phyloP scores from a whole-genome alignment of 2,797 vertebrate species.

The Australoheros facetus region DNA sequence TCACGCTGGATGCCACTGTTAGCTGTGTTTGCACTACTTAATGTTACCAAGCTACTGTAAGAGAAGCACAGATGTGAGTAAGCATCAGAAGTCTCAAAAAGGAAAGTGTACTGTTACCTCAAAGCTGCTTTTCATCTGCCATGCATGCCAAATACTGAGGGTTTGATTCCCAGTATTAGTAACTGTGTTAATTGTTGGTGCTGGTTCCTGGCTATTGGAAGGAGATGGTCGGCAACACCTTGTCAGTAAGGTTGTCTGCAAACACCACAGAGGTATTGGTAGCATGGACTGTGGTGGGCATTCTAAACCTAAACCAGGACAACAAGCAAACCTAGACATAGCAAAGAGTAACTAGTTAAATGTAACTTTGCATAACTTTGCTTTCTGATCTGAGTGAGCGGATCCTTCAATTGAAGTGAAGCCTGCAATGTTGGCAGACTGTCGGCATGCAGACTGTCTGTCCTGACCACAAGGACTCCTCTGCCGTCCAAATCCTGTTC shows the following conservation, averaged over 20 bases:
- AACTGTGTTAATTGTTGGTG: too few species aligned
- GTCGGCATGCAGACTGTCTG: conserved; percentile 25
- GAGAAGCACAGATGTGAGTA: background rate
- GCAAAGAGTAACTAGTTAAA: background rate
- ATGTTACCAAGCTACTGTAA: background rate
- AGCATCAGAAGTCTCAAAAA: background rate
- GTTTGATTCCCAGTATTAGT: too few species aligned
- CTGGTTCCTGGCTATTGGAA: background rate
- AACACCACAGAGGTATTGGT: background rate
- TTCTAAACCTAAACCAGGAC: background rate
- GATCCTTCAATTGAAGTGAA: conserved; percentile 13
- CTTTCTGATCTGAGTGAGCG: conserved; percentile 8
- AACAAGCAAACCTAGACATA: too few species aligned
- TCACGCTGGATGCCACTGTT: background rate
- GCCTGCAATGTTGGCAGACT: conserved; percentile 33
- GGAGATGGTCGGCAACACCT: background rate
- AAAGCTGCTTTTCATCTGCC: too few species aligned
- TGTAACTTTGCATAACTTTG: background rate
- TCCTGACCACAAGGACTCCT: conserved; percentile 41
- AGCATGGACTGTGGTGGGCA: background rate
- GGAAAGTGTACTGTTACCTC: background rate
- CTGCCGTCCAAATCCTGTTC: conserved; percentile 3
- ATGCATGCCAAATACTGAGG: too few species aligned
- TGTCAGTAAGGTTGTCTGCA: background rate
- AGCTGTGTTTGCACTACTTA: background rate